phyloP scores from a whole-genome alignment of 2,113 vertebrate genomes.

The Ophiodon elongatus region DNA sequence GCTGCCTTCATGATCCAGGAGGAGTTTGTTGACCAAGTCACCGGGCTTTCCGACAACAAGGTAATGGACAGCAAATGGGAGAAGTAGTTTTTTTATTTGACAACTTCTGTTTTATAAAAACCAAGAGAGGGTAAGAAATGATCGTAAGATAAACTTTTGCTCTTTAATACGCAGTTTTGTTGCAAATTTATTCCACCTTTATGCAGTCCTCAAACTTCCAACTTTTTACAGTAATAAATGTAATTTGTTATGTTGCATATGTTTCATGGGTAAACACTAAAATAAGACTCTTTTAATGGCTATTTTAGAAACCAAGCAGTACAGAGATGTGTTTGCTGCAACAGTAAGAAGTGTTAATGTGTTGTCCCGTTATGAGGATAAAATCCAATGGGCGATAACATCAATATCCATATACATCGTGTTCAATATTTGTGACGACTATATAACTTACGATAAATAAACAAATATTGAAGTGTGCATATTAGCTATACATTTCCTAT shows the following conservation, averaged over 20 bases:
- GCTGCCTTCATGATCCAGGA: slow-evolving; percentile 99
- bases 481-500: background rate
- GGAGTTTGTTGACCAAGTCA: slow-evolving; percentile 99
- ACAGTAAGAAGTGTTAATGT: background rate
- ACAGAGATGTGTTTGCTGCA: slow-evolving; percentile 8
- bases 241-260: background rate
- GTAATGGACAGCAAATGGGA: slow-evolving; percentile 79
- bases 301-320: background rate
- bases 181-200: background rate
- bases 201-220: background rate
- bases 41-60: slow-evolving; percentile 98
- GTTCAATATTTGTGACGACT: background rate
- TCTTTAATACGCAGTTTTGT: background rate
- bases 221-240: background rate
- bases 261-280: background rate
- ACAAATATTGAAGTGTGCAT: background rate
- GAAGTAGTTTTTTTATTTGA: background rate
- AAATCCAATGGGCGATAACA: too few species aligned
- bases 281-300: background rate
- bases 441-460: background rate
- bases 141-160: background rate
- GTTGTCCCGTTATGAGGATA: too few species aligned
- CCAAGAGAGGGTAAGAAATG: background rate
- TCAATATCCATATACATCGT: background rate
- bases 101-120: background rate